These are phyloP conservation scores for Anseranas semipalmata DNA, from an alignment of 2,113 vertebrate genomes.

Conservation along the genomic window DNA sequence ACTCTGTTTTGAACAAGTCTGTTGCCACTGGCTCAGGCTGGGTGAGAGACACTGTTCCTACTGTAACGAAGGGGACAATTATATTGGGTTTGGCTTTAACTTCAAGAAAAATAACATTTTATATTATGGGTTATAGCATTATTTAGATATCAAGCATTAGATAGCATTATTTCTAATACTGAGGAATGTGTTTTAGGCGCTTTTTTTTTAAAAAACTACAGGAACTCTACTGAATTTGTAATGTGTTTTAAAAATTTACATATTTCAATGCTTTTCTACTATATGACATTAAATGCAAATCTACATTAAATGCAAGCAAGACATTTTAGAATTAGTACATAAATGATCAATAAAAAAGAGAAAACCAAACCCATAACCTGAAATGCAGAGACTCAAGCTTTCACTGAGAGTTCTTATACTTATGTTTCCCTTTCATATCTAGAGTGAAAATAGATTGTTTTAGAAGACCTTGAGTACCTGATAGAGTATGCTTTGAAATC, in stretches of 20 bases:
- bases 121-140: neutral
- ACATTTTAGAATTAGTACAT: constrained; percentile 1
- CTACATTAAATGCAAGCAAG: neutral
- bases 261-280: neutral
- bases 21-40: neutral
- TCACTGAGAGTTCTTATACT: constrained; percentile 25
- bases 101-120: neutral
- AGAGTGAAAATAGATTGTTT: constrained; percentile 68
- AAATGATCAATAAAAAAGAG: constrained; percentile 23
- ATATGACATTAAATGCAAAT: neutral
- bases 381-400: constrained; percentile 56
- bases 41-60: neutral
- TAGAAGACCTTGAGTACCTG: constrained; percentile 59
- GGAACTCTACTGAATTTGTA: neutral
- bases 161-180: neutral
- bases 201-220: neutral
- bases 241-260: neutral
- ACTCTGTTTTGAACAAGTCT: neutral
- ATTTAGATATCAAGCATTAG: no score
- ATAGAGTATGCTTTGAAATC: constrained; percentile 61
- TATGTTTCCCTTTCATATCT: constrained; percentile 62
- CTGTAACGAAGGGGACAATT: neutral
- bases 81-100: neutral
- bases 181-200: neutral
- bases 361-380: constrained; percentile 30